A percentile compares a stretch with the other conserved stretches of the same genome.
These are phyloP conservation scores for Hoplodrina blanda DNA, from an alignment of 2,888 invertebrate species.

Conservation along the genomic window DNA sequence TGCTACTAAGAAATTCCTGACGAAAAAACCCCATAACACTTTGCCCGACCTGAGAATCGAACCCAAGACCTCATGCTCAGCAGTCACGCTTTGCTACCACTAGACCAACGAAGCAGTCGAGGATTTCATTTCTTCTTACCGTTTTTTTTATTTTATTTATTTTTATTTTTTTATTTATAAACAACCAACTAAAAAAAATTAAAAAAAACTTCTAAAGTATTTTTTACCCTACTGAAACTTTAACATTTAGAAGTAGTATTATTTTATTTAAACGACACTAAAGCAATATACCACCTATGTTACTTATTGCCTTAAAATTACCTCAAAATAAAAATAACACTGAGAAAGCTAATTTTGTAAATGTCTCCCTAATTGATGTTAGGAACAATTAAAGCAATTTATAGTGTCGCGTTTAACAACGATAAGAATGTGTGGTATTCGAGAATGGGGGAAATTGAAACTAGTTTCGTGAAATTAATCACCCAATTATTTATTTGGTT, in stretches of 20 bases:
- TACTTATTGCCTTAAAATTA: conserved; percentile 24
- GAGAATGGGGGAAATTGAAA: conserved; percentile 22
- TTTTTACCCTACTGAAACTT: no score
- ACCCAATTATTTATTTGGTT: conserved; percentile 23
- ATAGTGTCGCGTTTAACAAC: conserved; percentile 33
- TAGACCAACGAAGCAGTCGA: no score
- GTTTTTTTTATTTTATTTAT: no score
- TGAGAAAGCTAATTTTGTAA: conserved; percentile 42
- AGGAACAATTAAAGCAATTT: conserved; percentile 56
- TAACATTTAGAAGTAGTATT: background rate
- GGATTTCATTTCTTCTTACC: no score
- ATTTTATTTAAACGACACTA: conserved; percentile 20
- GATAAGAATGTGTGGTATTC: conserved; percentile 34
- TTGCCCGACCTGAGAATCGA: no score
- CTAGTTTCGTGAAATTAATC: conserved; percentile 34
- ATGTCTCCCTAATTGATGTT: conserved; percentile 51
- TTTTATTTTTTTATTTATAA: no score
- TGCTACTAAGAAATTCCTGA: no score
- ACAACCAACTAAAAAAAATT: no score
- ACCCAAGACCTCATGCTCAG: no score
- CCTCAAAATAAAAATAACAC: conserved; percentile 48
- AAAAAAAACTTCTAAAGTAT: no score
- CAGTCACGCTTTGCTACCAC: no score
- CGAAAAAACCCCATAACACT: no score
- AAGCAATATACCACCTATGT: conserved; percentile 30